Evolutionary conservation across 2,888 invertebrate genomes (phyloP).

Genomic region (Branchellion lobata): DNA sequence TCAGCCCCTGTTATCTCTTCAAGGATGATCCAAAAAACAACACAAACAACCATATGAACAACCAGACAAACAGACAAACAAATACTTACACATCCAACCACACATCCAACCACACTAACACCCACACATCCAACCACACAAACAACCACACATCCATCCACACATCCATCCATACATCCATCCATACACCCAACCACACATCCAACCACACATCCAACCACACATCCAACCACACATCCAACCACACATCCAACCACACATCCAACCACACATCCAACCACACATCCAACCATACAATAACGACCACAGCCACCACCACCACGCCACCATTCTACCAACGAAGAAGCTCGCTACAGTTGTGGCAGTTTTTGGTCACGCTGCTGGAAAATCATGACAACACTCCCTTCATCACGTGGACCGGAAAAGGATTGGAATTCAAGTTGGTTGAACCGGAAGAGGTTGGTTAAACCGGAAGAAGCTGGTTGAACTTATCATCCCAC

Average conservation of each 20-base stretch:
- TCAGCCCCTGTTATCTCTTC: too few species aligned
- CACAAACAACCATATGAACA: too few species aligned
- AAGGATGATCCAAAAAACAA: too few species aligned
- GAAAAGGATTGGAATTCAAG: constrained; percentile 90
- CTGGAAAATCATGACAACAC: constrained; percentile 64
- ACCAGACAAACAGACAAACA: too few species aligned
- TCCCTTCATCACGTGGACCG: constrained; percentile 82
- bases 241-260: background rate
- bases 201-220: background rate
- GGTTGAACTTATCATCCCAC: too few species aligned
- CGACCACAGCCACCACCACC: background rate
- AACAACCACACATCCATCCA: too few species aligned
- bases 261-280: background rate
- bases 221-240: background rate
- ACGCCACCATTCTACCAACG: constrained; percentile 59
- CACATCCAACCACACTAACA: too few species aligned
- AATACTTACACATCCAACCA: too few species aligned
- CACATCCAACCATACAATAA: background rate
- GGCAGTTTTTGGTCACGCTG: constrained; percentile 88
- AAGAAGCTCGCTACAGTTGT: constrained; percentile 70
- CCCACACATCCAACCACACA: too few species aligned
- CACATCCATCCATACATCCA: too few species aligned
- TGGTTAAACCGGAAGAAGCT: too few species aligned
- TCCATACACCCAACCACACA: too few species aligned
- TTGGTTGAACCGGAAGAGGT: constrained; percentile 92